Evolutionary conservation across 2,113 vertebrate species (phyloP), one percentile per base, ranked within the genome.

Genomic region (Alaudala cheleensis): DNA sequence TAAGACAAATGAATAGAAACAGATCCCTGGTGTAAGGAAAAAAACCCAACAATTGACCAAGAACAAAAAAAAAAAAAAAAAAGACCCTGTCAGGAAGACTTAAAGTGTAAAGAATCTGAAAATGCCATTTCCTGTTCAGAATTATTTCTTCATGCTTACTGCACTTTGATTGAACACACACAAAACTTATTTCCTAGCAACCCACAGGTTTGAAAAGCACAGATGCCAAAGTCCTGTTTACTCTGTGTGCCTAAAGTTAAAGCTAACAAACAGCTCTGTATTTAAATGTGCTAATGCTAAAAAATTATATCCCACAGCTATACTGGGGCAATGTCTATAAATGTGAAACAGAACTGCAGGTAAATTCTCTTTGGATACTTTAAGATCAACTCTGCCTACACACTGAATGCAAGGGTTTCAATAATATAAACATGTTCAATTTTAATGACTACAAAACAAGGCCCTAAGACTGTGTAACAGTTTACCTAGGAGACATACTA

Each of bases 341-440:
- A 97, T 97, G 98, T 97, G 97, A 97, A 98, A 97, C 97, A 97
- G 96, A 98, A 98, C 96, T 96, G 96, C 97, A 98, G 97, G 98
- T 98, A 98, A 98, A 98, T 98, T 98, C 98, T 98, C 98, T 98
- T 98, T 98, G 98, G 98, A 97, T 98, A 97, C 98, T 98, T 98
- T 98, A 98, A 98, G 98, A 98, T 98, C 98, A 98, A 97, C 97
- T 97, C 97, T 97, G 96, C 95, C 96, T 97, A 98, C 97, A 97
- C 96, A 97, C 73, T 78, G 97, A 98, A 98, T 97, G 97, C 97
- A 97, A 97, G 95, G 97, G 97, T 98, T 98, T 97, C 97, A 97
- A 98, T 98, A 98, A 98, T 98, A 99, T 98, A 98, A 99, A 98
- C 98, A 98, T 98, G 98, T 98, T 98, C 98, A 98, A 98, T 99